These are phyloP conservation scores for Cryptus armator DNA, from an alignment of 2,888 invertebrate species.

Conservation along the genomic window DNA sequence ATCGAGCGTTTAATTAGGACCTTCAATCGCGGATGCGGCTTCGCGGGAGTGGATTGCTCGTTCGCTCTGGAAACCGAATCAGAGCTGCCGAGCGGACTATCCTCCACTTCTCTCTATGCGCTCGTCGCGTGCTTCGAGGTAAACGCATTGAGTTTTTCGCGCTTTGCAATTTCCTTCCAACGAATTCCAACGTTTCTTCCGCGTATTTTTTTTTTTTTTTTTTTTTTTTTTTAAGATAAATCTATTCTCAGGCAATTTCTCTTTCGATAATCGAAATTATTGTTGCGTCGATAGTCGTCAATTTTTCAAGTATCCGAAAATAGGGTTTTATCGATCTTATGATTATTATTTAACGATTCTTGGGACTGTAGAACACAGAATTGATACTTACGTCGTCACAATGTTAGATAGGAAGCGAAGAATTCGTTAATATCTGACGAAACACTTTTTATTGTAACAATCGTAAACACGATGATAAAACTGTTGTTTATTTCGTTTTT, in stretches of 20 bases:
- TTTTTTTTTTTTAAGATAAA: not conserved
- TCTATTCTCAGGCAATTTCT: not conserved
- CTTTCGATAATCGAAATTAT: not conserved
- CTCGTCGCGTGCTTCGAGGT: slow-evolving; percentile 31
- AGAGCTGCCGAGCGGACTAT: not conserved
- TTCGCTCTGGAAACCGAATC: slow-evolving; percentile 23
- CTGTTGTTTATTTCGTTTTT: not conserved
- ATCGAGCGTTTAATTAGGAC: slow-evolving; percentile 47
- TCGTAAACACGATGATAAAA: not conserved
- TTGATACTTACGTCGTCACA: slow-evolving; percentile 57
- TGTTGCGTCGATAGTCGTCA: not conserved
- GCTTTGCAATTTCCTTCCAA: slow-evolving; percentile 13
- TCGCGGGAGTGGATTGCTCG: slow-evolving; percentile 6
- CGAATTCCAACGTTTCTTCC: too few species aligned
- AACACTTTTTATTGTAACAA: not conserved
- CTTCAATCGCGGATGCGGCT: slow-evolving; percentile 48
- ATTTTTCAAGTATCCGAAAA: slow-evolving; percentile 15
- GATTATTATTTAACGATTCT: slow-evolving; percentile 17
- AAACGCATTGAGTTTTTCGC: not conserved
- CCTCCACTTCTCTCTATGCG: not conserved
- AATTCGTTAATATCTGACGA: not conserved
- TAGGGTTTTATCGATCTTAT: slow-evolving; percentile 37
- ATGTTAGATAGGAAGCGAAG: slow-evolving; percentile 33
- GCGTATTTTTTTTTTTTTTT: not conserved
- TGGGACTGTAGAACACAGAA: not conserved